phyloP scores from a whole-genome alignment of 64 coral and sea anemone genomes.

The Stylophora pistillata region DNA sequence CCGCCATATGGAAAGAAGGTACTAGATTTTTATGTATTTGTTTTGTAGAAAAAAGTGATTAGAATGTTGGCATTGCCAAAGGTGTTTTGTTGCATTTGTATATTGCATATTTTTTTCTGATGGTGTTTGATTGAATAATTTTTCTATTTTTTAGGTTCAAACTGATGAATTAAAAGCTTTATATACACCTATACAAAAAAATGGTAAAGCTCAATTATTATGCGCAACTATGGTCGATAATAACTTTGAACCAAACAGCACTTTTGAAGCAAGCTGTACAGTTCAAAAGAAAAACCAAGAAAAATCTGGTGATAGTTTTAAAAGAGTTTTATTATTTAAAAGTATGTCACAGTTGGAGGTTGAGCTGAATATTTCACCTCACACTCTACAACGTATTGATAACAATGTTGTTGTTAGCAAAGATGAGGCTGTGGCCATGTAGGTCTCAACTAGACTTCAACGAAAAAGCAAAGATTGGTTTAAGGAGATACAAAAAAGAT shows the following conservation, averaged over 20 bases:
- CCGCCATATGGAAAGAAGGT: slow-evolving; percentile 53
- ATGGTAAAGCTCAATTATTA: slow-evolving; percentile 40
- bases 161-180: slow-evolving; percentile 49
- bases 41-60: neutral
- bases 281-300: too few species aligned
- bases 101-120: neutral
- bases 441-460: slow-evolving; percentile 51
- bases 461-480: slow-evolving; percentile 44
- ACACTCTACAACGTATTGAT: too few species aligned
- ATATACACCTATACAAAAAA: slow-evolving; percentile 41
- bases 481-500: slow-evolving; percentile 53
- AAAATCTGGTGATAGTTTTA: too few species aligned
- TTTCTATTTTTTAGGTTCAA: slow-evolving; percentile 45
- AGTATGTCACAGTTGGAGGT: neutral
- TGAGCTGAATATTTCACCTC: too few species aligned
- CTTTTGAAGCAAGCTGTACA: slow-evolving; percentile 29
- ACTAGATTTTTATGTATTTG: neutral
- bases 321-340: neutral
- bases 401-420: too few species aligned
- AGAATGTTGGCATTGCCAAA: neutral
- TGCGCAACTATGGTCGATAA: slow-evolving; percentile 32
- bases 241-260: slow-evolving; percentile 43
- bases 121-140: slow-evolving; percentile 18
- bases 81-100: neutral
- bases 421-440: neutral